These are phyloP conservation scores for Thymelicus lineola DNA, from an alignment of 2,888 invertebrate genomes.

Conservation along the genomic window DNA sequence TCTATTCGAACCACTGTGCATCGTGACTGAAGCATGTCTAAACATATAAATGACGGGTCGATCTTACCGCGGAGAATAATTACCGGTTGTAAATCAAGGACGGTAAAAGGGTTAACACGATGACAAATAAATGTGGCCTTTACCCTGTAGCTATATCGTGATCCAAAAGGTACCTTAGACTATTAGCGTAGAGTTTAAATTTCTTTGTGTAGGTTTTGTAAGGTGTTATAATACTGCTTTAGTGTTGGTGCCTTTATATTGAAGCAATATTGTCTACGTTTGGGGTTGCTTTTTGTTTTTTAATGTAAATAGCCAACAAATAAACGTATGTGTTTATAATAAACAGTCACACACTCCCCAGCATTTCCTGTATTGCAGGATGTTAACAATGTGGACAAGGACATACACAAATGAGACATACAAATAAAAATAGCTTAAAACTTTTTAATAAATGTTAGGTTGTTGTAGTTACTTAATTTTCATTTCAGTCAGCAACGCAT, in stretches of 20 bases:
- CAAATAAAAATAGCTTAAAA: too few species aligned
- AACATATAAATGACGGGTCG: slow-evolving; percentile 43
- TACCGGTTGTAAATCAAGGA: slow-evolving; percentile 73
- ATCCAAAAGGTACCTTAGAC: neutral
- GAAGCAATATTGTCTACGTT: neutral
- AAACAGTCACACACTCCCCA: too few species aligned
- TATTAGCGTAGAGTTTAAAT: neutral
- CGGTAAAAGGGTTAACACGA: slow-evolving; percentile 73
- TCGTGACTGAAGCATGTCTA: slow-evolving; percentile 36
- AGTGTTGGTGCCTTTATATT: neutral
- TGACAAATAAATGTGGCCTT: slow-evolving; percentile 62
- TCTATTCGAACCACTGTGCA: too few species aligned
- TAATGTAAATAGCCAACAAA: neutral
- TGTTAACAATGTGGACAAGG: too few species aligned
- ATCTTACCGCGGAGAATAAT: slow-evolving; percentile 56
- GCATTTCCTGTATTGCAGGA: too few species aligned
- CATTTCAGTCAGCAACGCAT: too few species aligned
- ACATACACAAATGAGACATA: too few species aligned
- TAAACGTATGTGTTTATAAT: too few species aligned
- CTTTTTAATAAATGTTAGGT: too few species aligned
- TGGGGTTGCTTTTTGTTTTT: slow-evolving; percentile 10
- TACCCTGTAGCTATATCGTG: slow-evolving; percentile 50
- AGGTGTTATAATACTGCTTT: slow-evolving; percentile 15
- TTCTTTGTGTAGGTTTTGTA: neutral
- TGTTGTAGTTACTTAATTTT: too few species aligned